Base-by-base conservation (phyloP, 1,140 invertebrate genomes). In the Drosophila seguyi region DNA sequence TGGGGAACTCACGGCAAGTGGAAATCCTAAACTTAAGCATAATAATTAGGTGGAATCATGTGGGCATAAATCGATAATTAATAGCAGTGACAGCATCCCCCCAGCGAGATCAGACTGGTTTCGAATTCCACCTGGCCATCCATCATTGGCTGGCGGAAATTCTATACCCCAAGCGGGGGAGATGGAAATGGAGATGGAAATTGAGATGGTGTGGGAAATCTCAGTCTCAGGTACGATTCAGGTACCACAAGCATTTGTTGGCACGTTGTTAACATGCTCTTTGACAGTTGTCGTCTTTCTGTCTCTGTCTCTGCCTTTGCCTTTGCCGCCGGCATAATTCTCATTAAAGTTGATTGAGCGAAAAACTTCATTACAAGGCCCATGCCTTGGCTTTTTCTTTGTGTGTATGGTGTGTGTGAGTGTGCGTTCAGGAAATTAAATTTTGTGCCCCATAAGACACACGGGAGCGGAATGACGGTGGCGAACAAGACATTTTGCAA, bases 281-380 rank as follows among this genome's bases (percentile, higher is more conserved):
- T 88, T 88, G 65, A 74, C 75, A 48, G 63, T 67, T 79, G 79
- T 72, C 61, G 79, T 72, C 61, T 25, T 34, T 55, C 67, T 77
- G 55, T 42, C n/a, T 25, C 14, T 47, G 44, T 7, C 44, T 48
- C 27, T 58, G 57, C 47, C 22, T 18, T 16, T 39, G 38, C 38
- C 41, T 59, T 41, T 63, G 85, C 85, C 71, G 22, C 38, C 48
- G 67, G 85, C 85, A 79, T 72, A 75, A 90, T 85, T 81, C 74
- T 79, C 80, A 90, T 90, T 85, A 90, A 90, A 90, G 78, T 90
- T 90, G 85, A 90, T 90, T 90, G 85, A 90, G 86, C 85, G 85
- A 75, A 81, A 88, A 88, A 88, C 84, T 88, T 88, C 84, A 88
- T 88, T 88, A 76, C 84, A 79, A 56, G 47, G 48, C 52, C 41